Evolutionary conservation across 2,888 invertebrate species (phyloP).

Genomic region (Octodonta nipae): DNA sequence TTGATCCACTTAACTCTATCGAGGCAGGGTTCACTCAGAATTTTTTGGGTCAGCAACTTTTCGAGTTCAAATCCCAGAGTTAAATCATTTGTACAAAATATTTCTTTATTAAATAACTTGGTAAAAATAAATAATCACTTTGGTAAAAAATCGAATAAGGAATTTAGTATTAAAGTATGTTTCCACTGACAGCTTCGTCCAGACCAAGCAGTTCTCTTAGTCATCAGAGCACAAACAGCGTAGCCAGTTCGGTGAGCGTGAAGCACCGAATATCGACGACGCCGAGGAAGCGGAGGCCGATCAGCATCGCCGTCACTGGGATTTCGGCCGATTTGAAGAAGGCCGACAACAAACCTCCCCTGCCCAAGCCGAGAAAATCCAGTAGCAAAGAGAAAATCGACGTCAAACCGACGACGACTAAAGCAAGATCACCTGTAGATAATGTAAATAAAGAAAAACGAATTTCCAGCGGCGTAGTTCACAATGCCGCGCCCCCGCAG

Average conservation of each 20-base stretch:
- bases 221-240: conserved; percentile 50
- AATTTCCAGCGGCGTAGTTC: not conserved
- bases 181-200: conserved; percentile 60
- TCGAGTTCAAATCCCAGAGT: no score
- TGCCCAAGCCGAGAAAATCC: conserved; percentile 36
- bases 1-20: no score
- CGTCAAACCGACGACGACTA: conserved; percentile 6
- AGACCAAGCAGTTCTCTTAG: conserved; percentile 80
- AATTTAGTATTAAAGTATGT: no score
- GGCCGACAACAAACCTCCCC: conserved; percentile 38
- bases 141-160: no score
- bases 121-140: no score
- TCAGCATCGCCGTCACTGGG: conserved; percentile 74
- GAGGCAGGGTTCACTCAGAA: no score
- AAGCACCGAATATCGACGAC: conserved; percentile 49
- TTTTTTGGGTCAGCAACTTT: no score
- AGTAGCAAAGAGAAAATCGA: conserved; percentile 21
- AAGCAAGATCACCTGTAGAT: conserved; percentile 14
- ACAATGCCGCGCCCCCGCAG: conserved; percentile 6
- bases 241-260: conserved; percentile 40
- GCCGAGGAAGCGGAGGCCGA: conserved; percentile 61
- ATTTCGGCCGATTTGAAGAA: conserved; percentile 40
- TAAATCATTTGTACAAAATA: no score
- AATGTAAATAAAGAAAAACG: conserved; percentile 3
- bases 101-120: no score